Percentiles rank a stretch among this genome's conserved stretches.
Evolutionary conservation across 2,113 vertebrate genomes (phyloP).

Genomic region (Bos indicus): DNA sequence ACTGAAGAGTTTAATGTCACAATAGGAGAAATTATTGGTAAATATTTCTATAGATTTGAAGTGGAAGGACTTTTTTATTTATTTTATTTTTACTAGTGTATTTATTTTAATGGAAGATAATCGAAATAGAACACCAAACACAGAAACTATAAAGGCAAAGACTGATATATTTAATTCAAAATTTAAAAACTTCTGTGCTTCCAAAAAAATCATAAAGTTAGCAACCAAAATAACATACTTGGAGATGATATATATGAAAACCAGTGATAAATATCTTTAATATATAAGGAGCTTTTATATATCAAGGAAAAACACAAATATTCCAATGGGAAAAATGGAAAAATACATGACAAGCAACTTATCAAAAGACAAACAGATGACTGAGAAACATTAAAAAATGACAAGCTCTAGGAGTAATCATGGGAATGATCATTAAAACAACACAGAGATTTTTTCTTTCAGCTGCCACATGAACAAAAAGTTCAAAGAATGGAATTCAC

Average conservation of each 20-base stretch:
- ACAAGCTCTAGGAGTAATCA: not conserved
- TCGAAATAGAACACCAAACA: not conserved
- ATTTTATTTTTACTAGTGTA: not conserved
- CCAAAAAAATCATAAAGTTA: not conserved
- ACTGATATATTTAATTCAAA: not conserved
- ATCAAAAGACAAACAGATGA: not conserved
- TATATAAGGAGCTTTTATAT: not conserved
- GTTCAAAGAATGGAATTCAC: not conserved
- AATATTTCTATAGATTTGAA: not conserved
- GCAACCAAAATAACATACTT: not conserved
- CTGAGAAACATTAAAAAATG: not conserved
- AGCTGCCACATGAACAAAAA: not conserved
- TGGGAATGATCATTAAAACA: constrained; percentile 5
- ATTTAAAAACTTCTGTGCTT: not conserved
- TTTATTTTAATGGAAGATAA: not conserved
- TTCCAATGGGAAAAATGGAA: not conserved
- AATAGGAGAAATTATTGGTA: not conserved
- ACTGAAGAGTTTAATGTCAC: not conserved
- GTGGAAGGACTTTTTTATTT: not conserved
- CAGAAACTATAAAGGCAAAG: not conserved
- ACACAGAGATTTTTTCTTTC: not conserved
- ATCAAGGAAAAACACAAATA: constrained; percentile 32
- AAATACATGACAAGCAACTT: not conserved
- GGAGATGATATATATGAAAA: not conserved
- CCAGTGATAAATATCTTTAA: constrained; percentile 15